phyloP scores from a whole-genome alignment of 2,113 vertebrate species.

The Toxostoma redivivum region DNA sequence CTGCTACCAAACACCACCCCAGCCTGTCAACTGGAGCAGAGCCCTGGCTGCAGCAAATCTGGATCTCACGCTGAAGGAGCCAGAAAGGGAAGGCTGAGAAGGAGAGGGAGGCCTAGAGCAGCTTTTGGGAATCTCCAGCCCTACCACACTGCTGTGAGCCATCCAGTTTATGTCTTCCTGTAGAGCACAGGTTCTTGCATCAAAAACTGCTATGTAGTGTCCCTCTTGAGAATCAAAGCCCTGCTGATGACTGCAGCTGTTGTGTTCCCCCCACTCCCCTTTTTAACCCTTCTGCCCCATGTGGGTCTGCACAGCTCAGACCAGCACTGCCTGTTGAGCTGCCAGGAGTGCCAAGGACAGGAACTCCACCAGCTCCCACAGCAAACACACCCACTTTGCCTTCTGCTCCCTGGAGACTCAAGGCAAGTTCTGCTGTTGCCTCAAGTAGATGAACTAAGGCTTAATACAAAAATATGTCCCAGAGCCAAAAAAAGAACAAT shows the following conservation, averaged over 20 bases:
- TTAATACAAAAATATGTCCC: background rate
- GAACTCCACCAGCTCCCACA: background rate
- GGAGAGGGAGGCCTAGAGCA: background rate
- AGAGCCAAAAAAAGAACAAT: background rate
- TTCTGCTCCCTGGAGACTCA: background rate
- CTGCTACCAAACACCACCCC: background rate
- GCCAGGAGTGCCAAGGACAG: background rate
- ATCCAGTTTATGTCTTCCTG: background rate
- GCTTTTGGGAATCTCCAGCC: background rate
- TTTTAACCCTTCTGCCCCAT: background rate
- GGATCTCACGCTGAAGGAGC: background rate
- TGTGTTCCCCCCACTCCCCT: background rate
- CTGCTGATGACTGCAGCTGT: background rate
- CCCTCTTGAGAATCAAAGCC: background rate
- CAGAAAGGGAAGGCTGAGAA: background rate
- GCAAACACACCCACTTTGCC: background rate
- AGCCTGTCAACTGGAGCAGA: background rate
- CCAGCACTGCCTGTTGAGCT: background rate
- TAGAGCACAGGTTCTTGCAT: background rate
- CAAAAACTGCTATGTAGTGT: accelerated
- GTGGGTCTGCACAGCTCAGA: background rate
- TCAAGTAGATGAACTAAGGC: background rate
- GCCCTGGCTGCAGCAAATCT: background rate
- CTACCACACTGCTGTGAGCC: background rate
- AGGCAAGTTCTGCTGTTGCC: background rate